Evolutionary conservation across 2,888 invertebrate species (phyloP).

Genomic region (Cataglyphis altisquamis): DNA sequence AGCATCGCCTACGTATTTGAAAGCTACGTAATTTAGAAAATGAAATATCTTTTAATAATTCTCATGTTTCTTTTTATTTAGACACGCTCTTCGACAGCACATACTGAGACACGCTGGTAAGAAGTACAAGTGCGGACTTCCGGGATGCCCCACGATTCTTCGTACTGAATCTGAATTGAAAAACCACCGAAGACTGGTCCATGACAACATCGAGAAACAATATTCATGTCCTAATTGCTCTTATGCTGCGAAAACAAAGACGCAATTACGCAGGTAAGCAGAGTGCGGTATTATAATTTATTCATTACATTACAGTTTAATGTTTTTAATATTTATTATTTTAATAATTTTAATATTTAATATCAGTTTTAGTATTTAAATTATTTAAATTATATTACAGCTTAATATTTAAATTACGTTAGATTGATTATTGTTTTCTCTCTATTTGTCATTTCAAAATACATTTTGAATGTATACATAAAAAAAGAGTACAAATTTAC

Average conservation of each 20-base stretch:
- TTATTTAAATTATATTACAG: not conserved
- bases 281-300: not conserved
- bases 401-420: not conserved
- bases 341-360: too few relatives aligned
- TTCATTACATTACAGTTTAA: not conserved
- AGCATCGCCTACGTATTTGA: not conserved
- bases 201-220: constrained; percentile 87
- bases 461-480: not conserved
- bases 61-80: constrained; percentile 78
- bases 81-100: constrained; percentile 89
- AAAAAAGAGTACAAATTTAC: not conserved
- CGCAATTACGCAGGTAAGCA: constrained; percentile 87
- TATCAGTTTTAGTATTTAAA: too few relatives aligned
- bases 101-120: constrained; percentile 88
- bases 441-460: not conserved
- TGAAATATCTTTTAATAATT: not conserved
- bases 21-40: constrained; percentile 7
- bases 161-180: constrained; percentile 88
- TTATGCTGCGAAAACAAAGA: constrained; percentile 84
- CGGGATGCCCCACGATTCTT: constrained; percentile 88
- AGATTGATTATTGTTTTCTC: not conserved
- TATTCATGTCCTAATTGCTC: constrained; percentile 88
- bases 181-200: constrained; percentile 87
- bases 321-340: not conserved
- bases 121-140: constrained; percentile 87